Evolutionary conservation across 35 echinoderm and acorn worm species (phyloP), one percentile per base, ranked within the genome.

Genomic region (Apostichopus californicus): DNA sequence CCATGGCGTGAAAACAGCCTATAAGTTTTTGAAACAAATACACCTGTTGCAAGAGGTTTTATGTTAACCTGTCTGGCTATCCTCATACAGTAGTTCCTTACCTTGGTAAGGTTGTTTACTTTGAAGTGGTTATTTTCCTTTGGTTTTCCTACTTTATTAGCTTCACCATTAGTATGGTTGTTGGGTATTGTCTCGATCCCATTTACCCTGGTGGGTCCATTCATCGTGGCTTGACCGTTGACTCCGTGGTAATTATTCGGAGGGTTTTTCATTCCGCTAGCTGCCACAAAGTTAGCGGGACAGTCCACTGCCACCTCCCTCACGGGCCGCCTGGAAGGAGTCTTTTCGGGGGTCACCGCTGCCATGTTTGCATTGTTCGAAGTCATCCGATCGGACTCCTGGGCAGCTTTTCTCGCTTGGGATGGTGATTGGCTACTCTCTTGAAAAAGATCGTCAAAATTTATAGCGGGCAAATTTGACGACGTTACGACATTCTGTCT

Each of bases 251-350:
- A 83, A 55, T 10, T 8, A 17, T 78, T 59, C 20, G 97, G 97
- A 54, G 95, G 95, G 78, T 96, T 93, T 89, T 99, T 99, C 97
- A 99, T 99, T 5, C 97, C 97, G 86, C 97, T 99, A 3, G 97
- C 97, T 70, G 97, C 97, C 20, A 99, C 97, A 96, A 99, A 99
- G 66, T 92, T 92, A n/a, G 95, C 80, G 20, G 97, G 97, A 79
- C 97, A 99, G 89, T 99, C 97, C 58, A 99, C 97, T 5, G 95
- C 93, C 77, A 99, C 89, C 68, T 99, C 97, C 46, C 97, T 71
- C 9, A 92, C 92, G 21, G 70, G 18, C 18, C 77, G 86, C 60
- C 93, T 55, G 24, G 91, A 87, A 85, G 78, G 80, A 15, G 87
- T 34, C 26, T 94, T 87, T 54, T 89, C 72, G 23, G 26, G 61